Base-by-base conservation (phyloP, 2,888 invertebrate genomes). In the Polymixis flavicincta region DNA sequence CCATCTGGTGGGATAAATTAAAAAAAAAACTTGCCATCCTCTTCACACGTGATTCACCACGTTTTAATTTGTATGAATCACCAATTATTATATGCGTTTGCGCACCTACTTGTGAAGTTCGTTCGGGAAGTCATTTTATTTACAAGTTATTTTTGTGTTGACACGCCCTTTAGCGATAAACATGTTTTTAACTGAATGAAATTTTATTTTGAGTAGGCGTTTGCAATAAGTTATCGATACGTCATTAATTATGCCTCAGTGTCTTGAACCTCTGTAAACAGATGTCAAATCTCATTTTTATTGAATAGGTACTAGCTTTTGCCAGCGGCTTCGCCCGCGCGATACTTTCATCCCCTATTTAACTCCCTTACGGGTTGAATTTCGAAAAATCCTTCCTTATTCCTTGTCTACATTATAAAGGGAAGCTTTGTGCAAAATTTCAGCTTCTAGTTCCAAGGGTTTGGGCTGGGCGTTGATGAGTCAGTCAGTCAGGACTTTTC, bases 31-130 rank as follows among this genome's bases (percentile, higher is more conserved):
- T 81, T 70, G 74, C 78, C 83, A 80, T 85, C 84, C 82, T 84
- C 84, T 88, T 82, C 76, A 86, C 86, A 88, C 87, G 86, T 93
- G 93, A 93, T 87, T 93, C 92, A 93, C 77, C 86, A 82, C 77
- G 85, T 83, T 87, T 87, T 84, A 85, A 86, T 88, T 87, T 84
- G 84, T 85, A 83, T 93, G 92, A 93, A 88, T 92, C 92, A 92
- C 80, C 84, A 90, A 89, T 89, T 92, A 90, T 89, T 87, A 87
- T 71, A 80, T 80, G 77, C 73, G 72, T 71, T 50, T 65, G 82
- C 78, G 69, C 65, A 77, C 70, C 68, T 80, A 84, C 76, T 77
- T 80, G 78, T 76, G 68, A 73, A 59, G 77, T 75, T 78, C 42
- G 52, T 85, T 78, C 65, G 73, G 83, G 83, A 84, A 85, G 74